phyloP scores from a whole-genome alignment of 2,888 invertebrate species.

The Cephus runcator region DNA sequence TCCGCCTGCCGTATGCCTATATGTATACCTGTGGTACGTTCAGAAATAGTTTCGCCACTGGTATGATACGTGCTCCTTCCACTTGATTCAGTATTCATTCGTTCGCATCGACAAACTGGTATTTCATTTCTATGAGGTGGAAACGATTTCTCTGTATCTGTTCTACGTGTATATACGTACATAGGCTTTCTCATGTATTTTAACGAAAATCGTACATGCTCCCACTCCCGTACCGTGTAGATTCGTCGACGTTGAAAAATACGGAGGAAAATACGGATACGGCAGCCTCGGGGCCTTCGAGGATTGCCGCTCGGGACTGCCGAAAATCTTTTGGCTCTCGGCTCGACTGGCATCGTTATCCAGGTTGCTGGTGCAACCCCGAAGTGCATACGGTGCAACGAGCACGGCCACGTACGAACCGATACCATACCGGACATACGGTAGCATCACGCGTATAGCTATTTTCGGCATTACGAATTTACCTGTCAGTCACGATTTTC shows the following conservation, averaged over 20 bases:
- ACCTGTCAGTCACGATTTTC: no score
- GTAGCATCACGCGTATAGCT: no score
- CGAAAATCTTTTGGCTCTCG: not conserved
- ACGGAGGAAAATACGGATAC: not conserved
- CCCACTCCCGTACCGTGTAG: no score
- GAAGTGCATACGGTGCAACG: not conserved
- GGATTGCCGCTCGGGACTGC: not conserved
- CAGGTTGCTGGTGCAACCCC: not conserved
- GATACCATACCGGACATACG: not conserved
- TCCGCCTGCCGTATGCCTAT: no score
- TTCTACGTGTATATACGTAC: rapidly evolving
- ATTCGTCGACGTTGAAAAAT: not conserved
- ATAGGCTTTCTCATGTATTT: not conserved
- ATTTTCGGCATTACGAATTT: no score
- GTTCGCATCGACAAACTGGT: not conserved
- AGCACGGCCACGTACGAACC: not conserved
- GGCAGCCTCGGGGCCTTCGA: not conserved
- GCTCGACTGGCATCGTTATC: not conserved
- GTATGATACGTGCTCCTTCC: constrained; percentile 6
- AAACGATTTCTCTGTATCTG: not conserved
- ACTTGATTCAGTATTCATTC: not conserved
- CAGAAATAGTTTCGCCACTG: not conserved
- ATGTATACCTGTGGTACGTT: not conserved
- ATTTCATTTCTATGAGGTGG: not conserved
- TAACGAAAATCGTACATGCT: not conserved